A percentile compares a stretch with the other conserved stretches of the same genome.
Evolutionary conservation across 1,140 invertebrate genomes (phyloP).

Genomic region (Anadara kagoshimensis): DNA sequence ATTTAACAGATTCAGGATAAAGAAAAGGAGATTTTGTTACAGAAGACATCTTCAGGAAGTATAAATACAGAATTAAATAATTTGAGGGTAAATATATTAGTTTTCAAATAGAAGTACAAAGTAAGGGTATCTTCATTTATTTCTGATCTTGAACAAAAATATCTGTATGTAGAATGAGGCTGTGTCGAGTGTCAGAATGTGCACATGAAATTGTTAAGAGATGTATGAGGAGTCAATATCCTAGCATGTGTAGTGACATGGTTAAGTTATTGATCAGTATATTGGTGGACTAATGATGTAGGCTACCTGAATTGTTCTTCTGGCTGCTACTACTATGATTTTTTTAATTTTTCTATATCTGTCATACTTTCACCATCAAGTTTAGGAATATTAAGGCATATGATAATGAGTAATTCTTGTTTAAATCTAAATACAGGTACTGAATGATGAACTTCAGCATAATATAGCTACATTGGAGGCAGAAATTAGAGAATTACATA

Average conservation of each 20-base stretch:
- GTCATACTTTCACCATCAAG: no score
- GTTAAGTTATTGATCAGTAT: no score
- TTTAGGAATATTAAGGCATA: not conserved
- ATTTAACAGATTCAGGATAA: constrained; percentile 41
- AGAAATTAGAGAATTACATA: constrained; percentile 45
- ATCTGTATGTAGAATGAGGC: no score
- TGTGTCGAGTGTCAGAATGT: not conserved
- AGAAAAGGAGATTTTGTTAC: constrained; percentile 39
- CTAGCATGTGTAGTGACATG: no score
- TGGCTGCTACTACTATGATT: no score
- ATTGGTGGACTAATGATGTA: no score
- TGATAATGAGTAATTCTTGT: not conserved
- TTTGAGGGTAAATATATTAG: constrained; percentile 43
- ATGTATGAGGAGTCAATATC: not conserved
- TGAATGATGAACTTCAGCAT: constrained; percentile 58
- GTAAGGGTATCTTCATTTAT: no score
- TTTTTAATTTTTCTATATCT: no score
- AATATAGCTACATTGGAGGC: constrained; percentile 42
- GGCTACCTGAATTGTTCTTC: no score
- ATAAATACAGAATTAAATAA: constrained; percentile 54
- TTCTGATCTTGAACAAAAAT: no score
- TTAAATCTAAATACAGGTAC: constrained; percentile 46
- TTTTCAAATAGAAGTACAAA: no score
- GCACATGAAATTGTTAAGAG: not conserved
- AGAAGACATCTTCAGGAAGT: constrained; percentile 44